A percentile compares a stretch with the other conserved stretches of the same genome.
These are phyloP conservation scores for Cryptotermes secundus DNA, from an alignment of 1,140 invertebrate species.

Conservation along the genomic window DNA sequence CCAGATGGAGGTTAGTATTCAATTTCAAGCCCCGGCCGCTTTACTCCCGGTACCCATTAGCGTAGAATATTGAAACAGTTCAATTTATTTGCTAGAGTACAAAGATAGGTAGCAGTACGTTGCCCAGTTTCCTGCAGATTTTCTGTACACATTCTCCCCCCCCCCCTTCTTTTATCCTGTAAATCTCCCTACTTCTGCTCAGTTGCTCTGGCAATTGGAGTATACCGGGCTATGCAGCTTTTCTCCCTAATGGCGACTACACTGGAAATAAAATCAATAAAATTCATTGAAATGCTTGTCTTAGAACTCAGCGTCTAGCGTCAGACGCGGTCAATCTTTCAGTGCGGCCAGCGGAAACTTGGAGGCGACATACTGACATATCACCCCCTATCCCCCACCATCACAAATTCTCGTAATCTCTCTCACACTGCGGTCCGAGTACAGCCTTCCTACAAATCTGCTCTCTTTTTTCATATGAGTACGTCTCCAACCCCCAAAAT, in stretches of 20 bases:
- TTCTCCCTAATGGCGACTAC: neutral
- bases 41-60: too few relatives aligned
- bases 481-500: neutral
- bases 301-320: neutral
- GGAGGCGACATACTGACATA: neutral
- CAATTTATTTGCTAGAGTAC: too few relatives aligned
- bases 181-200: neutral
- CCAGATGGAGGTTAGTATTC: too few relatives aligned
- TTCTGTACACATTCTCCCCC: too few relatives aligned
- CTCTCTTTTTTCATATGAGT: neutral
- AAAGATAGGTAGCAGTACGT: too few relatives aligned
- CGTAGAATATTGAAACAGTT: too few relatives aligned
- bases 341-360: neutral
- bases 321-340: neutral
- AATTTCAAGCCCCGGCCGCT: too few relatives aligned
- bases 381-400: neutral
- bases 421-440: neutral
- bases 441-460: neutral
- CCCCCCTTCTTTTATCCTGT: neutral
- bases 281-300: neutral
- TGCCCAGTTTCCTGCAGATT: too few relatives aligned
- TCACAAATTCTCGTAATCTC: neutral
- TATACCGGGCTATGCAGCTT: neutral
- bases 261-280: neutral
- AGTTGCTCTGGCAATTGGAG: neutral